Evolutionary conservation across 1,140 invertebrate genomes (phyloP), one percentile per base, ranked within the genome.

Genomic region (Lamellibrachia luymesi): DNA sequence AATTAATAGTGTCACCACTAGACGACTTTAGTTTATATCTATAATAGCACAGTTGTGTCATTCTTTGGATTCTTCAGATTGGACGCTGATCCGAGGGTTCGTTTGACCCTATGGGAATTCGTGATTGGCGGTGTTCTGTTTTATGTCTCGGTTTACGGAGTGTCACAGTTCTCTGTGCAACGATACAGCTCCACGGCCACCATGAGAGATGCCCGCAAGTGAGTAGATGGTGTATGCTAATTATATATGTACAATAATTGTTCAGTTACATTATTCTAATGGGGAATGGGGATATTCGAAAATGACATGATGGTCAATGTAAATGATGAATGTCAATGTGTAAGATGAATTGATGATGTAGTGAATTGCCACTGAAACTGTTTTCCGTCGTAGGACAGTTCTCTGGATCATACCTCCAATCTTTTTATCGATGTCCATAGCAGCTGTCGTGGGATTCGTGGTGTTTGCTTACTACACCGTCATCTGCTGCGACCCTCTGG

Each of bases 401-500:
- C 52, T 93, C 7, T 51, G 56, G 92, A 64, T 89, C 92, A 64
- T 93, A 13, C 92, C 64, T 49, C 27, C n/a, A 6, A 0, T 90
- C 27, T 2, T 22, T 17, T 0, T 93, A 2, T 27, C 10, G 17
- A 38, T 17, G 56, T 27, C 17, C 64, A n/a, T 93, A 17, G 64
- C 51, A n/a, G 10, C 5, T 51, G 22, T 92, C 49, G 4, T 2
- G 25, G 93, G 89, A 27, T 25, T 92, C 50, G 90, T 93, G 2
- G 91, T 93, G 2, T 17, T 93, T 52, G 90, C 93, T 56, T 93
- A 93, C 51, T 93, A 27, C 50, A 91, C 56, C 50, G 13, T 7
- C 51, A 56, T 38, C 10, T 1, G 91, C 22, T 93, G 91, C 92
- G 93, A 93, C 93, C 93, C 93, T 50, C 27, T 93, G 13, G 90